Base-by-base conservation (phyloP, 2,797 vertebrate genomes). In the Lemur catta region DNA sequence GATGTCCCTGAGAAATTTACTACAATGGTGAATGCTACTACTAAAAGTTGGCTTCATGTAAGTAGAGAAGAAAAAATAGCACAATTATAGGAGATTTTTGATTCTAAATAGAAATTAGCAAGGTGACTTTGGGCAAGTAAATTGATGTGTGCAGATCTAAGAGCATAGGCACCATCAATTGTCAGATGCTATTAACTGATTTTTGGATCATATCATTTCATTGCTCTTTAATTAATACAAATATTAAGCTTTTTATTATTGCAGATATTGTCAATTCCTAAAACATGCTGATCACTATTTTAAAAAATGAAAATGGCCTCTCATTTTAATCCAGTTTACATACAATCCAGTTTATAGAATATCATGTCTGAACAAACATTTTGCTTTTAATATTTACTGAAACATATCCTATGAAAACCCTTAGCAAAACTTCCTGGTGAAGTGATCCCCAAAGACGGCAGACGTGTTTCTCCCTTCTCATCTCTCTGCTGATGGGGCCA, bases 161-260 rank as follows among this genome's bases (percentile, higher is more conserved):
- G 9, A 79, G 3, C 38, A 38, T 1, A 41, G 20, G 11, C 26
- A 43, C 8, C 33, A 59, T 26, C 41, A 85, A 26, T 52, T 93
- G 1, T 24, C 55, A 81, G 17, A 59, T 48, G 4, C 11, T 80
- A 22, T 80, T 59, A 43, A 46, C 17, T 59, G 20, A 69, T 11
- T 95, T 95, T 72, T 22, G 22, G 30, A 17, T 57, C 6, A 74
- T 35, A 89, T 0, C 2, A 88, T 93, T 61, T 78, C 57, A 33
- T 84, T 88, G 46, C 96, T 61, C 10, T 46, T 86, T 69, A 46
- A 65, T 80, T 85, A 92, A 59, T 7, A 38, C 30, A 95, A 95
- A 50, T 14, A 26, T 61, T 61, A 96, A 69, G 0, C 11, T 94
- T 94, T 6, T 80, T 71, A 52, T 65, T 26, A 69, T n/a, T 61